Evolutionary conservation across 2,888 invertebrate species (phyloP).

Genomic region (Bugulina stolonifera): DNA sequence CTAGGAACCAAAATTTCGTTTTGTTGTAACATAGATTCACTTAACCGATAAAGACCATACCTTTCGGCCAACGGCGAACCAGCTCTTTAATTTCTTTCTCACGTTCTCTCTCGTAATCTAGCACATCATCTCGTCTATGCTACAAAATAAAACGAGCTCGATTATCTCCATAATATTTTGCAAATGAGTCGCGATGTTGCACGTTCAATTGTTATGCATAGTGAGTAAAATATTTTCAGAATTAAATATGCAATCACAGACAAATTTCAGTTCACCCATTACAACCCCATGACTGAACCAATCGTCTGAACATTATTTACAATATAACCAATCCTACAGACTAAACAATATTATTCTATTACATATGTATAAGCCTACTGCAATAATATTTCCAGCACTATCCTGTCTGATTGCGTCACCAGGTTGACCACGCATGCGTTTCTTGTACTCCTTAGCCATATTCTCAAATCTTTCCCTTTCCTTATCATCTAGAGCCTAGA

Average conservation of each 20-base stretch:
- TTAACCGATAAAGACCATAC: neutral
- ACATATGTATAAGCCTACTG: too few relatives aligned
- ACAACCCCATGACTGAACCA: too few relatives aligned
- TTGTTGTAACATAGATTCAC: too few relatives aligned
- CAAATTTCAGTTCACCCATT: neutral
- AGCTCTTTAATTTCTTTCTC: conserved; percentile 1
- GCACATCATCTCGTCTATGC: conserved; percentile 7
- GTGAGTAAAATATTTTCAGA: too few relatives aligned
- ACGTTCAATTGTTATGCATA: too few relatives aligned
- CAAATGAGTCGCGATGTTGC: too few relatives aligned
- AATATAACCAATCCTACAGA: too few relatives aligned
- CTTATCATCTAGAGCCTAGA: conserved; percentile 35
- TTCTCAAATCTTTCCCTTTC: conserved; percentile 37
- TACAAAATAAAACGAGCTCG: neutral
- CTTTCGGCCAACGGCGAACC: neutral
- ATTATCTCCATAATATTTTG: too few relatives aligned
- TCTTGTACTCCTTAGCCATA: conserved; percentile 37
- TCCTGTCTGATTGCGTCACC: conserved; percentile 36
- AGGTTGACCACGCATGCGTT: conserved; percentile 34
- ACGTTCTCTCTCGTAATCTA: conserved; percentile 8
- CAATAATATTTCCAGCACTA: conserved; percentile 35
- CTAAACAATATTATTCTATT: too few relatives aligned
- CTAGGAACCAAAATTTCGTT: too few relatives aligned
- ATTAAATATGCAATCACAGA: too few relatives aligned
- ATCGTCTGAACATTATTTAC: too few relatives aligned